A percentile compares a stretch with the other conserved stretches of the same genome.
These are phyloP conservation scores for Stictocephala bisonia DNA, from an alignment of 2,888 invertebrate species.

Conservation along the genomic window DNA sequence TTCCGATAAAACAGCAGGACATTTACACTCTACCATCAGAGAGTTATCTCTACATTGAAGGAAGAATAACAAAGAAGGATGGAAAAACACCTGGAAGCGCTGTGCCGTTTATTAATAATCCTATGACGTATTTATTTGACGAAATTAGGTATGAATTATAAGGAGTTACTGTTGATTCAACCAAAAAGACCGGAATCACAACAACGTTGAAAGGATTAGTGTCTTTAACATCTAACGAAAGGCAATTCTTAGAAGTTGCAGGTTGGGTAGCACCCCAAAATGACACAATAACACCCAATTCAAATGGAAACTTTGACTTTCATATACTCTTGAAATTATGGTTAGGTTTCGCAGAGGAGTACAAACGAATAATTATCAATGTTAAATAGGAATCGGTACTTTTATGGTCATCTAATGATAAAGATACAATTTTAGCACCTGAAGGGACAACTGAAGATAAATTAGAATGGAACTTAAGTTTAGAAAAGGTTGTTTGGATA, in stretches of 20 bases:
- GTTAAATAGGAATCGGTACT: conserved; percentile 62
- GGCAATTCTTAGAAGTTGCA: too few species aligned
- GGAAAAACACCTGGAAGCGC: background rate
- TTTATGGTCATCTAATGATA: conserved; percentile 59
- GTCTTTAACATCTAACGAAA: too few species aligned
- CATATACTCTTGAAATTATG: conserved; percentile 61
- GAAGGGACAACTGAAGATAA: too few species aligned
- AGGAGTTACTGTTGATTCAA: conserved; percentile 43
- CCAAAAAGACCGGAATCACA: too few species aligned
- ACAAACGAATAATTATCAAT: too few species aligned
- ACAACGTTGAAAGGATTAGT: background rate
- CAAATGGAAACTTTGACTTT: too few species aligned
- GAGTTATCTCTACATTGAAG: conserved; percentile 55
- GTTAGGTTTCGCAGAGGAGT: too few species aligned
- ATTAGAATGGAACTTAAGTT: conserved; percentile 40
- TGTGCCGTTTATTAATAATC: conserved; percentile 38
- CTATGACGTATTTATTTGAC: conserved; percentile 40
- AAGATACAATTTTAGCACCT: too few species aligned
- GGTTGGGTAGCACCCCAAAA: too few species aligned
- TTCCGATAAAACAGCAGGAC: conserved; percentile 60
- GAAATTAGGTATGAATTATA: conserved; percentile 36
- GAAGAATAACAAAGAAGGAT: conserved; percentile 27
- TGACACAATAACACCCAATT: too few species aligned
- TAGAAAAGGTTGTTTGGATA: conserved; percentile 54
- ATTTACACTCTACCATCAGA: conserved; percentile 58